Base-by-base conservation (phyloP, 2,888 invertebrate genomes). In the Incurvaria masculella region DNA sequence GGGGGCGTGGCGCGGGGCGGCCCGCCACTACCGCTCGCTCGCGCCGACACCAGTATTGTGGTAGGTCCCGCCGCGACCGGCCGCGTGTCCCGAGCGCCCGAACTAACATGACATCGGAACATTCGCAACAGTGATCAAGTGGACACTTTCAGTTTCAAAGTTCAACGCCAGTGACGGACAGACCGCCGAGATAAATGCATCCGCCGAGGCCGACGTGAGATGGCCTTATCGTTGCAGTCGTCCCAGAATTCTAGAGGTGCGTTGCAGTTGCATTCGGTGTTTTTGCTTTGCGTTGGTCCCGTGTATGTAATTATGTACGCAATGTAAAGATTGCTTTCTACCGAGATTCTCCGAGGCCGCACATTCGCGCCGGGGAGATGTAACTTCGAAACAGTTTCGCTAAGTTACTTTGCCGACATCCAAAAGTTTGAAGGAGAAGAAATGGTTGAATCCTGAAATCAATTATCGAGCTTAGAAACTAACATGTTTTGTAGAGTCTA, bases 211-310 rank as follows among this genome's bases (percentile, higher is more conserved):
- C 80, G 79, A 59, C 80, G 83, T 64, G 75, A 80, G 63, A 80
- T 82, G 69, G 74, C 81, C 57, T 66, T 83, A 61, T 84, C 84
- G 64, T 78, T 82, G 62, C 79, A 81, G 58, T 69, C 81, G 61
- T 72, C 80, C 66, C 81, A 79, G 64, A 79, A 78, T 64, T 72
- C 80, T 50, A 76, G 80, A 72, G 78, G 81, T 69, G 69, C 68
- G 68, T 72, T 67, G 33, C 33, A 33, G 33, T 33, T 33, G 8
- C 14, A 4, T 14, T 33, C 8, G 11, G 11, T 33, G 4, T 14
- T 33, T 4, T 23, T 23, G 23, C 10, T 23, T 10, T 10, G 23
- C 4, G 23, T 23, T 23, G 23, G 49, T 60, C 46, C 55, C 66
- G 57, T 64, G 64, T 49, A 59, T 63, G 50, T 11, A 11, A 27